Evolutionary conservation across 2,888 invertebrate genomes (phyloP), one percentile per base, ranked within the genome.

Genomic region (Oxycera nigricornis): DNA sequence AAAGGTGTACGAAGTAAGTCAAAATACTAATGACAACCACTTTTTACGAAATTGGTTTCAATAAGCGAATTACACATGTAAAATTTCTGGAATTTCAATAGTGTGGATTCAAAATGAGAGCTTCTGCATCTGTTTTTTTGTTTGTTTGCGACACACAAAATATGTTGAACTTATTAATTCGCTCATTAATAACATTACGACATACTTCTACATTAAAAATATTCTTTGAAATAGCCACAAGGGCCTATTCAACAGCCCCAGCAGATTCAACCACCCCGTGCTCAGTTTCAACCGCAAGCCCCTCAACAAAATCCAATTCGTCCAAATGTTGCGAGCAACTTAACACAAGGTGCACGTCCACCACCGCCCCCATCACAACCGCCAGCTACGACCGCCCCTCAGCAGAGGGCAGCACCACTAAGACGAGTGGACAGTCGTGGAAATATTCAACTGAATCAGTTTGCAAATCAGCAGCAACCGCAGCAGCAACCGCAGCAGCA

Each of bases 391-490:
- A 30, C 50, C 11, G 31, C 75, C 75, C 70, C 68, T 3, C 74
- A 46, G 50, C 77, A 65, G 61, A 41, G 59, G 50, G 46, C 68
- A 28, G 46, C 68, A 28, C 84, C 82, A 35, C 73, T 88, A 76
- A 82, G 83, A 22, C 81, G 86, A 68, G 80, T 84, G 65, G 88
- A 88, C 79, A 88, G 88, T 80, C 84, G 87, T 76, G 83, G 81
- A 73, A 85, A 83, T 73, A 79, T 88, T 73, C 73, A 83, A 28
- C 79, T 77, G 14, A 73, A 73, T 65, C 73, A 73, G 26, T 73
- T 65, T 73, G 11, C 24, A 20, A 46, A 30, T 61, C 41, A 30
- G 28, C 76, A 61, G 35, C 79, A 77, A 75, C 41, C 20, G 11
- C 72, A 55, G 28, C 62, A 9, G 24, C 30, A 28, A 35, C 76